Conservation (phyloP, 2,113 vertebrate genomes). For the Garra rufa region DNA sequence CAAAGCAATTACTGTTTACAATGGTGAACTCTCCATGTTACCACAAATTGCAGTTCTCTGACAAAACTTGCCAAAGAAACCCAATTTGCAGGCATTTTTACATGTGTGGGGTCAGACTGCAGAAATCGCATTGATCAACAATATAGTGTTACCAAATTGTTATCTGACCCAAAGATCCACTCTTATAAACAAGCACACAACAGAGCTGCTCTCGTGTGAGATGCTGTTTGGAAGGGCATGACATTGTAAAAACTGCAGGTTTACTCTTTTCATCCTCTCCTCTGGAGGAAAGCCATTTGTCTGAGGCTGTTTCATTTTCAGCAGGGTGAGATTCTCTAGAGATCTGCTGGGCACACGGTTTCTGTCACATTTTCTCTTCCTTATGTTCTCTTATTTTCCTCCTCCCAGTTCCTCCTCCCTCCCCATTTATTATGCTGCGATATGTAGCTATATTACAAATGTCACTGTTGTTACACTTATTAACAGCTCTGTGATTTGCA, state of each 20-base stretch:
- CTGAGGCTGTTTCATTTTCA: conserved; percentile 74
- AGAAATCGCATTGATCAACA: neutral
- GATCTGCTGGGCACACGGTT: neutral
- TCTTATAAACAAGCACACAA: neutral
- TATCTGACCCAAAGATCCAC: neutral
- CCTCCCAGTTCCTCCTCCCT: no score
- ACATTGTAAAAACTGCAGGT: conserved; percentile 77
- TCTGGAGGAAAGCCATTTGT: conserved; percentile 74
- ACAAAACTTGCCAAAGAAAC: neutral
- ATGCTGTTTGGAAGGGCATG: conserved; percentile 72
- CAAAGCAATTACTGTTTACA: no score
- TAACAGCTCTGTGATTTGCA: neutral
- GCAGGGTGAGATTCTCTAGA: conserved; percentile 55
- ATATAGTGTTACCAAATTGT: neutral
- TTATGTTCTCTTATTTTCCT: neutral
- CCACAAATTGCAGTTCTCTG: neutral
- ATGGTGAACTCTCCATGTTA: neutral
- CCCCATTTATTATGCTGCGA: neutral
- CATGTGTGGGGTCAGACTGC: neutral
- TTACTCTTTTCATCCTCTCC: conserved; percentile 71
- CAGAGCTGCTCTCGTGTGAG: conserved; percentile 53
- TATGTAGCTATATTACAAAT: neutral
- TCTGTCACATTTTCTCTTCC: neutral
- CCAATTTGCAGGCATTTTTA: neutral
- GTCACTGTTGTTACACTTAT: neutral